phyloP scores from a whole-genome alignment of 1,140 invertebrate genomes.

The Caenorhabditis brenneri region DNA sequence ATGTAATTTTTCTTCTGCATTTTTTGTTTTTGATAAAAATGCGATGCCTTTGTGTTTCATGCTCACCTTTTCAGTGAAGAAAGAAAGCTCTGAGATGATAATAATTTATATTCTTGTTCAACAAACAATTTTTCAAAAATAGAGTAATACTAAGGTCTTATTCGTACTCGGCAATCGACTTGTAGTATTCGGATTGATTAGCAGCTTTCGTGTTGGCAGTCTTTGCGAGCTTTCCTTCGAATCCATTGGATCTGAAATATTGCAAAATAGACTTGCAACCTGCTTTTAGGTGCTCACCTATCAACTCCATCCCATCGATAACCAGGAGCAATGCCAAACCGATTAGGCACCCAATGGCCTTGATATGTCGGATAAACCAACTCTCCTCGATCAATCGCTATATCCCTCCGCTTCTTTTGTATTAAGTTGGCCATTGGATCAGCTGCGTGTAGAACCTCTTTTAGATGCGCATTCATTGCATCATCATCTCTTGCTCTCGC shows the following conservation, averaged over 20 bases:
- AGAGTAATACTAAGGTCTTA: background rate
- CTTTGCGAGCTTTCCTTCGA: constrained; percentile 82
- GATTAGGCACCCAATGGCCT: constrained; percentile 75
- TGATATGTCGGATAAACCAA: constrained; percentile 48
- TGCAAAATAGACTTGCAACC: too few relatives aligned
- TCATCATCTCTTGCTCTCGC: constrained; percentile 44
- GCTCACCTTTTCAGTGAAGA: too few relatives aligned
- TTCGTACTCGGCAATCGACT: constrained; percentile 35
- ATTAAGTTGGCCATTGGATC: constrained; percentile 52
- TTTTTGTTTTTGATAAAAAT: too few relatives aligned
- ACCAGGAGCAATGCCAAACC: constrained; percentile 87
- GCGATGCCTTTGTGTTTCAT: too few relatives aligned
- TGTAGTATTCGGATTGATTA: constrained; percentile 21
- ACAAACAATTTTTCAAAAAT: background rate
- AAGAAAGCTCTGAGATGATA: too few relatives aligned
- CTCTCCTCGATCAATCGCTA: constrained; percentile 48
- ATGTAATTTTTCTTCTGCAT: background rate
- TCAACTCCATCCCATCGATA: constrained; percentile 97
- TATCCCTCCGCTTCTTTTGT: constrained; percentile 42
- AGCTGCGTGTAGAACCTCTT: constrained; percentile 43
- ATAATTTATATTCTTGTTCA: too few relatives aligned
- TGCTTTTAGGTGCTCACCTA: constrained; percentile 71
- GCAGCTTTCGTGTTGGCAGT: constrained; percentile 9
- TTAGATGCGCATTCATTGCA: constrained; percentile 50
- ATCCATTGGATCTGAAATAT: constrained; percentile 81